phyloP scores from a whole-genome alignment of 2,113 vertebrate genomes.

The Amphiprion percula region DNA sequence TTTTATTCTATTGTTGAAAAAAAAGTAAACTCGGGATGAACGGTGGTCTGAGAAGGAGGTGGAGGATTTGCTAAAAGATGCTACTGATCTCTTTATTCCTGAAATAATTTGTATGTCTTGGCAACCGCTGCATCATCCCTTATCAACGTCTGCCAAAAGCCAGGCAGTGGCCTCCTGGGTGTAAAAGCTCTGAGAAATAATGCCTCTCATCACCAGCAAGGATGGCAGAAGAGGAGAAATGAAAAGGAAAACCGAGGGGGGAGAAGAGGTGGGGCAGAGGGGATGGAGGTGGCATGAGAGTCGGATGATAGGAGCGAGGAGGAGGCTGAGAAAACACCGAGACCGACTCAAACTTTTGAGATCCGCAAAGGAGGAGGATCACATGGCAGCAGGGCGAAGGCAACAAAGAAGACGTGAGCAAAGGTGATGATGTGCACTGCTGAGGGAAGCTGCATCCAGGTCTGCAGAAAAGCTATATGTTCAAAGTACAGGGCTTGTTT shows the following conservation, averaged over 20 bases:
- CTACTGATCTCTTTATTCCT: constrained; percentile 79
- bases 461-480: background rate
- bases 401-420: background rate
- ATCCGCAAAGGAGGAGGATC: constrained; percentile 8
- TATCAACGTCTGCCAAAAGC: constrained; percentile 79
- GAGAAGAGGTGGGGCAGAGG: constrained; percentile 30
- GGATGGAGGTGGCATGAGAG: constrained; percentile 31
- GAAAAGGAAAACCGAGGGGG: constrained; percentile 28
- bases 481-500: constrained; percentile 12
- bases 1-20: constrained; percentile 60
- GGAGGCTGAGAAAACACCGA: constrained; percentile 18
- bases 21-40: constrained; percentile 66
- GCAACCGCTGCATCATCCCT: constrained; percentile 68
- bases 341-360: constrained; percentile 46
- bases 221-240: constrained; percentile 55
- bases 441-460: background rate
- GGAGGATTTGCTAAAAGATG: constrained; percentile 73
- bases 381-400: background rate
- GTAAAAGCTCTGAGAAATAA: constrained; percentile 69
- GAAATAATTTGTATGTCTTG: constrained; percentile 78
- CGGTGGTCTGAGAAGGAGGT: constrained; percentile 52
- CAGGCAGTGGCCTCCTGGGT: constrained; percentile 63
- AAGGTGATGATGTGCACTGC: background rate
- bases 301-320: constrained; percentile 19
- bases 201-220: constrained; percentile 66